Evolutionary conservation across 2,888 invertebrate species (phyloP).

Genomic region (Coelinius sp.): DNA sequence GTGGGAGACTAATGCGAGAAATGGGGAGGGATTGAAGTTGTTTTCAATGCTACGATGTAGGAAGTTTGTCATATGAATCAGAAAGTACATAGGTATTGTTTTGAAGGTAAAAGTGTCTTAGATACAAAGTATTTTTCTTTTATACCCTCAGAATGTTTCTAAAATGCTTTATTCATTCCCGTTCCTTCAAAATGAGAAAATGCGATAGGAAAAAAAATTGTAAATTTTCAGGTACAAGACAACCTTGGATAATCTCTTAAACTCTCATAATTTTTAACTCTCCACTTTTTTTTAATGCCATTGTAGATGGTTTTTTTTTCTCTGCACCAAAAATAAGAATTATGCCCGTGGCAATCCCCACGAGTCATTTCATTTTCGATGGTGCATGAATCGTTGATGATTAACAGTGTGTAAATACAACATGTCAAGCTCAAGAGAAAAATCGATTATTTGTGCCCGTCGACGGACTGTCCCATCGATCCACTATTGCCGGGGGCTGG

Average conservation of each 20-base stretch:
- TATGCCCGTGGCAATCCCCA: not conserved
- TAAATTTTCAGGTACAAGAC: too few relatives aligned
- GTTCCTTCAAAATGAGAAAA: not conserved
- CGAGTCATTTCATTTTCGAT: slow-evolving; percentile 16
- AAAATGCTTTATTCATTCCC: not conserved
- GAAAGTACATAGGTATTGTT: not conserved
- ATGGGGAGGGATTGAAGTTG: not conserved
- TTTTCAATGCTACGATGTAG: not conserved
- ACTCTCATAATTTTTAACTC: not conserved
- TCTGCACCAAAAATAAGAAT: not conserved
- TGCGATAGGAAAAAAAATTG: not conserved
- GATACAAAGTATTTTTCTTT: too few relatives aligned
- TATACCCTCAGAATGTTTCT: too few relatives aligned
- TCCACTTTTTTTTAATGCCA: not conserved
- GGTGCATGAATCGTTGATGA: slow-evolving; percentile 45
- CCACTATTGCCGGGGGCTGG: slow-evolving; percentile 4
- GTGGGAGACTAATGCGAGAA: not conserved
- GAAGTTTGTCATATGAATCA: not conserved
- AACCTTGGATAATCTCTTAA: not conserved
- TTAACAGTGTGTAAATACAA: slow-evolving; percentile 48
- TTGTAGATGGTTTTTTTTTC: not conserved
- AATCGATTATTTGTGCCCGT: slow-evolving; percentile 25
- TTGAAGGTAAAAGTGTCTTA: not conserved
- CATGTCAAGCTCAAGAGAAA: slow-evolving; percentile 31
- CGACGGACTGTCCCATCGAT: slow-evolving; percentile 7